A percentile compares a stretch with the other conserved stretches of the same genome.
Evolutionary conservation across 2,888 invertebrate species (phyloP).

Genomic region (Ormia ochracea): DNA sequence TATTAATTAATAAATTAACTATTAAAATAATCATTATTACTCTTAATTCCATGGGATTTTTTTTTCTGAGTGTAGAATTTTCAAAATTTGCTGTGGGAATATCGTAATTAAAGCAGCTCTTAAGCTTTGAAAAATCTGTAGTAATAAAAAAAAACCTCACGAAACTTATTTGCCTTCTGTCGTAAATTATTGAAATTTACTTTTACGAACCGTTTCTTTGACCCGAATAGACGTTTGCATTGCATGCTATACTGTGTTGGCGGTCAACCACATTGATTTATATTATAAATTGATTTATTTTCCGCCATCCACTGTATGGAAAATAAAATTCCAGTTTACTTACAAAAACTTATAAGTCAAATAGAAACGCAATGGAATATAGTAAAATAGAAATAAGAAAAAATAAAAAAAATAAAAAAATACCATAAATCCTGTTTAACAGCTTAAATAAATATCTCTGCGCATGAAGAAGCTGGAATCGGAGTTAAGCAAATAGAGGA

Average conservation of each 20-base stretch:
- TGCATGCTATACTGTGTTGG: slow-evolving; percentile 2
- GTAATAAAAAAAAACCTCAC: too few relatives aligned
- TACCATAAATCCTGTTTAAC: slow-evolving; percentile 60
- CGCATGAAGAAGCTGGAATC: slow-evolving; percentile 37
- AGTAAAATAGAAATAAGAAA: slow-evolving; percentile 4
- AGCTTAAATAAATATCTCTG: slow-evolving; percentile 54
- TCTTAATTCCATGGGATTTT: too few relatives aligned
- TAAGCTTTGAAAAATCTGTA: too few relatives aligned
- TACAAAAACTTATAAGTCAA: slow-evolving; percentile 23
- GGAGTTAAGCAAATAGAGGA: slow-evolving; percentile 11
- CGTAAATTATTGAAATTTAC: too few relatives aligned
- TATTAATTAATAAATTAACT: too few relatives aligned
- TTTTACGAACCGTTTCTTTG: too few relatives aligned
- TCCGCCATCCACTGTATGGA: slow-evolving; percentile 23
- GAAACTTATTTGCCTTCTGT: too few relatives aligned
- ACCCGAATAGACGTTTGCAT: neutral
- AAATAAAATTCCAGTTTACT: slow-evolving; percentile 10
- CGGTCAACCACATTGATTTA: slow-evolving; percentile 27
- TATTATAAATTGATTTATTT: slow-evolving; percentile 39
- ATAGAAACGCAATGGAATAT: too few relatives aligned
- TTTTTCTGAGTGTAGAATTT: too few relatives aligned
- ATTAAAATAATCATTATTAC: too few relatives aligned
- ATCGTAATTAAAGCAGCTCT: too few relatives aligned
- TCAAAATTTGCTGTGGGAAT: too few relatives aligned
- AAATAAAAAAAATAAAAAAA: slow-evolving; percentile 40